Percentiles rank a stretch among this genome's conserved stretches.
Conservation (phyloP, 1,140 invertebrate genomes). For the Meloidogyne exigua region DNA sequence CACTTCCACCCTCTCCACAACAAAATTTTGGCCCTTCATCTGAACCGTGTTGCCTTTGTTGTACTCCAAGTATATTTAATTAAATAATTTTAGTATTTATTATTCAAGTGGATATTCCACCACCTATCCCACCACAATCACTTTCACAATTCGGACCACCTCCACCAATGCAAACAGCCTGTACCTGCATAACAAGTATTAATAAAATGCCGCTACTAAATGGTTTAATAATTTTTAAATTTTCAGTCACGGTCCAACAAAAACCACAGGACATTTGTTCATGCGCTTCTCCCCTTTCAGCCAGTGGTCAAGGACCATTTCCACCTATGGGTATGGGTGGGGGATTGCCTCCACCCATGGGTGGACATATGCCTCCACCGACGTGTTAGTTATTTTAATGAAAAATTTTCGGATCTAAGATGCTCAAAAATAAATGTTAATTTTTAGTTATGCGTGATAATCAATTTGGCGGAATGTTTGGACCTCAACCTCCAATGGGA, state of each 20-base stretch:
- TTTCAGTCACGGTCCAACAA: constrained; percentile 23
- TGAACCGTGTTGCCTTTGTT: constrained; percentile 7
- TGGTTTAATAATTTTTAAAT: neutral
- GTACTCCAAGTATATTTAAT: constrained; percentile 14
- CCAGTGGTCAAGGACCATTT: neutral
- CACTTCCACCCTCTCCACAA: constrained; percentile 5
- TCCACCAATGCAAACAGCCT: constrained; percentile 23
- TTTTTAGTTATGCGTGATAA: neutral
- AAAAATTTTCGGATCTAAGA: neutral
- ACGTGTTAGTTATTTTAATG: neutral
- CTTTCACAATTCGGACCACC: constrained; percentile 17
- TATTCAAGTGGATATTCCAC: constrained; percentile 1
- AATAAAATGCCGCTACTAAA: neutral
- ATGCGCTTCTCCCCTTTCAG: constrained; percentile 8
- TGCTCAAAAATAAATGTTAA: neutral
- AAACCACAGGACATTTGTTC: constrained; percentile 25
- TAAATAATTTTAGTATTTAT: neutral
- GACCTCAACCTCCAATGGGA: neutral
- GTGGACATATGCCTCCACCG: neutral
- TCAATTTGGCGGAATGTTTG: neutral
- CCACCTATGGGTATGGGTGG: constrained; percentile 10
- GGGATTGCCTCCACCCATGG: neutral
- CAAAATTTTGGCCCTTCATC: constrained; percentile 10
- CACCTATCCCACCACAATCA: constrained; percentile 1
- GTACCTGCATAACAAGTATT: constrained; percentile 26